A percentile compares a stretch with the other conserved stretches of the same genome.
Evolutionary conservation across 2,797 vertebrate genomes (phyloP).

Genomic region (Orestias chungarensis): DNA sequence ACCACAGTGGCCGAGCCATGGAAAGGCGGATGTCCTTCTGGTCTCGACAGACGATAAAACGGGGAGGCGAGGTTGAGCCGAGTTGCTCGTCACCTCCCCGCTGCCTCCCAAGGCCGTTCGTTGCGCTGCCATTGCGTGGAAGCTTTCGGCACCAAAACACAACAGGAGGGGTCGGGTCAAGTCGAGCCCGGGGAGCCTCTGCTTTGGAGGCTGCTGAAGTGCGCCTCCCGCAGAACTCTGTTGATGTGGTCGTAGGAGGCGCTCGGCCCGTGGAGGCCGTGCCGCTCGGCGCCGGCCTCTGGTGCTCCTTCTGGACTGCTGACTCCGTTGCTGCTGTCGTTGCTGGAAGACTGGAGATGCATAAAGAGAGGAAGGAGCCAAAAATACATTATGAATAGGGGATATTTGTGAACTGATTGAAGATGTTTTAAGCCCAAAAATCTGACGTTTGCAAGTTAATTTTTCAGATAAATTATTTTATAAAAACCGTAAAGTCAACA

Average conservation of each 20-base stretch:
- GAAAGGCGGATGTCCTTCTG: slow-evolving; percentile 77
- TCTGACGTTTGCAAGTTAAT: too few relatives aligned
- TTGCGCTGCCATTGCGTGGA: slow-evolving; percentile 36
- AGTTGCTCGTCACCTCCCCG: not conserved
- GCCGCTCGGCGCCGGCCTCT: slow-evolving; percentile 73
- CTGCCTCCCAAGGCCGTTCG: slow-evolving; percentile 40
- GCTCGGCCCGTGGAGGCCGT: slow-evolving; percentile 77
- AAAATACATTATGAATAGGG: not conserved
- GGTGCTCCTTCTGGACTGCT: slow-evolving; percentile 87
- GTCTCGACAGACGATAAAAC: slow-evolving; percentile 83
- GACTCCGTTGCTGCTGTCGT: slow-evolving; percentile 89
- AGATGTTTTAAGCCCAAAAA: not conserved
- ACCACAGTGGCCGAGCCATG: slow-evolving; percentile 76
- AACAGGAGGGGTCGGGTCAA: slow-evolving; percentile 67
- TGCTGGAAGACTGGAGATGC: slow-evolving; percentile 82
- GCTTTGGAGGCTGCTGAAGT: slow-evolving; percentile 95
- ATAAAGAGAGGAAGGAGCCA: slow-evolving; percentile 20
- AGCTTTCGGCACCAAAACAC: slow-evolving; percentile 41
- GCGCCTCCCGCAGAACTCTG: slow-evolving; percentile 96
- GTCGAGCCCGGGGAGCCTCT: slow-evolving; percentile 88
- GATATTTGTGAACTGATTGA: not conserved
- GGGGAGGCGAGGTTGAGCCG: slow-evolving; percentile 53
- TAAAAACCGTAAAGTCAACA: too few relatives aligned
- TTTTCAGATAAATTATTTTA: too few relatives aligned
- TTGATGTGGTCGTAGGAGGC: slow-evolving; percentile 94